Base-by-base conservation (phyloP, 1,140 invertebrate species). In the Trichonephila clavipes region DNA sequence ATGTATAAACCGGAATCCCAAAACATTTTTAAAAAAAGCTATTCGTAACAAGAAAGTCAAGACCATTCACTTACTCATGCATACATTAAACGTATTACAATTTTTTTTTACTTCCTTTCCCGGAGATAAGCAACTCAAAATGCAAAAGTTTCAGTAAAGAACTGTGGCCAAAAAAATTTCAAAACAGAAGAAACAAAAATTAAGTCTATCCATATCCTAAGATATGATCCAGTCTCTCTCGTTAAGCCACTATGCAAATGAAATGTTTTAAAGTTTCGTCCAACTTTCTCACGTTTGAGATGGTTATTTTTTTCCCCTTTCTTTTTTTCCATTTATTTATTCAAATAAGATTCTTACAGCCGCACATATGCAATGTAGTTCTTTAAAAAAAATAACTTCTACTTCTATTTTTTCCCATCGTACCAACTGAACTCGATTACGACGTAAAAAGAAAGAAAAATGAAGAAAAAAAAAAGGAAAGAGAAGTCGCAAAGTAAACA, bases 201-300 rank as follows among this genome's bases (percentile, higher is more conserved):
- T 77, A 77, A 77, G 72, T 19, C 34, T 77, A 77, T 64, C 18
- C 18, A 77, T 18, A 34, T 77, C 24, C 19, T 69, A 34, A 77
- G 72, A 77, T 77, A 77, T 40, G 28, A 69, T 69, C 66, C 8
- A n/a, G 66, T 69, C 66, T 14, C 28, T 77, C 28, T 40, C 2
- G 72, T 77, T 85, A 85, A 85, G 83, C 24, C 2, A 10, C 14
- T 85, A 85, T 85, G 83, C 83, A 85, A 85, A 85, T 85, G 83
- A 85, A 85, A 85, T 85, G 58, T 19, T 59, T 85, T 58, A 44
- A 85, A 85, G 58, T 58, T 61, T 5, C 28, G 24, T 21, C 83
- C 51, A 85, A 85, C 83, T 85, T 85, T 85, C 83, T 85, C 51
- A 85, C 21, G 28, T 85, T 21, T 51, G 51, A 18, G 72, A 18